These are phyloP conservation scores for Haplochromis burtoni DNA, from an alignment of 2,113 vertebrate genomes.

Conservation along the genomic window DNA sequence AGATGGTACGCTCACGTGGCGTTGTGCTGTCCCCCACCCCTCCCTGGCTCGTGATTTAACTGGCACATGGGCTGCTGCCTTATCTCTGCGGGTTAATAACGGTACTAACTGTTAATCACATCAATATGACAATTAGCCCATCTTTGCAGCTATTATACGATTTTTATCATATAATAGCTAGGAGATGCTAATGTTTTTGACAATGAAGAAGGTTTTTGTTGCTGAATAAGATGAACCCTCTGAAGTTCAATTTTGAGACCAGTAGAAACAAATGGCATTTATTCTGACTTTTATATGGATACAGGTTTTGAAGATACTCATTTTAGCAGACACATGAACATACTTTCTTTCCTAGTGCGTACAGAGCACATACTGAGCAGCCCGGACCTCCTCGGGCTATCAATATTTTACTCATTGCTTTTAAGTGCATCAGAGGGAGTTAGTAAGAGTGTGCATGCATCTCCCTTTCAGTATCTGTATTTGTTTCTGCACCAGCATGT, in stretches of 20 bases:
- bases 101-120: neutral
- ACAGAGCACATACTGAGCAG: neutral
- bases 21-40: neutral
- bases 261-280: neutral
- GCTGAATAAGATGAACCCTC: neutral
- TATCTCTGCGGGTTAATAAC: neutral
- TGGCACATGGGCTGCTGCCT: neutral
- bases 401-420: conserved; percentile 54
- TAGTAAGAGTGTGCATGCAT: neutral
- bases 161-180: neutral
- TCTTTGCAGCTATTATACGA: neutral
- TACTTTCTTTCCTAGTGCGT: neutral
- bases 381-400: conserved; percentile 20
- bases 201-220: neutral
- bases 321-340: neutral
- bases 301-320: neutral
- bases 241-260: neutral
- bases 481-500: conserved; percentile 3
- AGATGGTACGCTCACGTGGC: conserved; percentile 19
- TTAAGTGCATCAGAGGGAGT: conserved; percentile 24
- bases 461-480: conserved; percentile 7
- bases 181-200: neutral
- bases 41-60: neutral
- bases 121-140: neutral
- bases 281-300: neutral